Evolutionary conservation across 2,113 vertebrate species (phyloP).

Genomic region (Gasterosteus nipponicus): DNA sequence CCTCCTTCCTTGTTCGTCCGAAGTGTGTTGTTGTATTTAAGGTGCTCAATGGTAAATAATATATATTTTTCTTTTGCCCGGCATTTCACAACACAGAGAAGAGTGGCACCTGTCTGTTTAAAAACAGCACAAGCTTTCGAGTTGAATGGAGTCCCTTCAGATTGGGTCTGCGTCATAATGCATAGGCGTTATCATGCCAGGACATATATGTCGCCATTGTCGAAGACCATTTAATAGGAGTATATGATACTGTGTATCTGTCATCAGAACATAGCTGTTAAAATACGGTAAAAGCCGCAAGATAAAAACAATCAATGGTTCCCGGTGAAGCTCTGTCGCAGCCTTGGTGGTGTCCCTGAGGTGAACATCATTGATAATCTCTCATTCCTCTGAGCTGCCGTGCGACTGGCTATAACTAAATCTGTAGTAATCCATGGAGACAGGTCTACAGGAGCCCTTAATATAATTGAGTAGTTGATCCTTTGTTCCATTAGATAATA

Average conservation of each 20-base stretch:
- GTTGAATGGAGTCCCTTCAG: not conserved
- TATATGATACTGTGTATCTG: not conserved
- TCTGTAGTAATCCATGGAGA: conserved; percentile 62
- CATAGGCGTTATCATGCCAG: not conserved
- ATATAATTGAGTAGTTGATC: conserved; percentile 64
- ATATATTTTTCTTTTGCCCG: too few relatives aligned
- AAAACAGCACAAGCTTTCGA: not conserved
- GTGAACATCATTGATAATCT: conserved; percentile 45
- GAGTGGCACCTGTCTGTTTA: not conserved
- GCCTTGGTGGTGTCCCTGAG: conserved; percentile 23
- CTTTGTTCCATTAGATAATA: conserved; percentile 61
- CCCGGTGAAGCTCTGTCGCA: conserved; percentile 6
- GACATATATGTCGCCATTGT: not conserved
- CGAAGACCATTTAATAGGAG: not conserved
- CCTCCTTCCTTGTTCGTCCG: too few relatives aligned
- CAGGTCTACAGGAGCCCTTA: conserved; percentile 37
- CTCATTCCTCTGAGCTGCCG: conserved; percentile 35
- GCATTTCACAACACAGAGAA: not conserved
- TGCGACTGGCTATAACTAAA: conserved; percentile 41
- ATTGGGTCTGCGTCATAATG: not conserved
- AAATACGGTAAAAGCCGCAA: not conserved
- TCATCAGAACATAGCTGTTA: not conserved
- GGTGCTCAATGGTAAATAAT: not conserved
- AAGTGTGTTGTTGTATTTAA: not conserved
- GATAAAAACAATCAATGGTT: conserved; percentile 5